Conservation (phyloP, 2,888 invertebrate genomes). For the Colostygia pectinataria region DNA sequence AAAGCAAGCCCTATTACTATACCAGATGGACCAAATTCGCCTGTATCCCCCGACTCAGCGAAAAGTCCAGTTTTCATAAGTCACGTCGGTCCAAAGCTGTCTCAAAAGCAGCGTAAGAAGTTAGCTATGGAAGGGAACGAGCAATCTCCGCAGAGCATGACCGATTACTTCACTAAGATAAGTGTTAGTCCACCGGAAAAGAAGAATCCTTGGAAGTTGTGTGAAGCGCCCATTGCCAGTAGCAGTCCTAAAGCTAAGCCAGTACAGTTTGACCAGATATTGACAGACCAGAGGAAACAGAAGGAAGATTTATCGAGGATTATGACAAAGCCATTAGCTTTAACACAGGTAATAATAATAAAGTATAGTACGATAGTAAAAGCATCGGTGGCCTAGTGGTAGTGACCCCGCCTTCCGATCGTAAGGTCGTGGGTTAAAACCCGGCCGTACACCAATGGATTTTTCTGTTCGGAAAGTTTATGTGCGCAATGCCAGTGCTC, state of each 20-base stretch:
- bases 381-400: too few species aligned
- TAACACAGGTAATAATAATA: slow-evolving; percentile 90
- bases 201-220: slow-evolving; percentile 78
- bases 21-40: slow-evolving; percentile 31
- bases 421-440: too few species aligned
- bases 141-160: slow-evolving; percentile 51
- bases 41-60: slow-evolving; percentile 62
- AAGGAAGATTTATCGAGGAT: slow-evolving; percentile 87
- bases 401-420: too few species aligned
- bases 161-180: slow-evolving; percentile 55
- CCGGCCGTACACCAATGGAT: too few species aligned
- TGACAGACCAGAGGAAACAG: slow-evolving; percentile 88
- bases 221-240: slow-evolving; percentile 54
- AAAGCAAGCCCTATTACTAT: slow-evolving; percentile 54
- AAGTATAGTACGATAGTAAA: too few species aligned
- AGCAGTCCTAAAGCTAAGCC: slow-evolving; percentile 69
- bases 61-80: slow-evolving; percentile 62
- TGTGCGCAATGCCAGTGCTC: too few species aligned
- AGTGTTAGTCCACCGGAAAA: slow-evolving; percentile 64
- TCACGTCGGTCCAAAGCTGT: slow-evolving; percentile 80
- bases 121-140: slow-evolving; percentile 76
- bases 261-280: slow-evolving; percentile 80
- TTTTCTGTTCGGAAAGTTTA: too few species aligned
- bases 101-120: slow-evolving; percentile 86
- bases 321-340: slow-evolving; percentile 87